Conservation (phyloP, 2,888 invertebrate genomes). For the Pollenia amentaria region DNA sequence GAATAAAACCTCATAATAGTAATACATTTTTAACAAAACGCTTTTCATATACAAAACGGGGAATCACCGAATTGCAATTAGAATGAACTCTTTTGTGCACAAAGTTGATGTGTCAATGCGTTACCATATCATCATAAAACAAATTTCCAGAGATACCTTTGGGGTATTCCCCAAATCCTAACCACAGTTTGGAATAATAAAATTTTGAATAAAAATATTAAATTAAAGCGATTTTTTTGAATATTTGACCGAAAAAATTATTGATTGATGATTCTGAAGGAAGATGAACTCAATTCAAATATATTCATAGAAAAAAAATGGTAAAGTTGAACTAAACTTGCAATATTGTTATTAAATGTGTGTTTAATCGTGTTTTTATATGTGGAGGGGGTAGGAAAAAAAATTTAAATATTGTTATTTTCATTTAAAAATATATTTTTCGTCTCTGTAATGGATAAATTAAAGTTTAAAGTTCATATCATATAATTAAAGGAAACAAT, state of each 20-base stretch:
- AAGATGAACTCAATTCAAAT: slow-evolving; percentile 12
- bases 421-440: too few species aligned
- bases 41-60: slow-evolving; percentile 18
- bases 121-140: slow-evolving; percentile 19
- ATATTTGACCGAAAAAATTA: slow-evolving; percentile 23
- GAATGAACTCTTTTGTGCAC: slow-evolving; percentile 7
- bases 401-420: background rate
- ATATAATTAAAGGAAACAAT: too few species aligned
- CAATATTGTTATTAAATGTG: slow-evolving; percentile 13
- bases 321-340: slow-evolving; percentile 22
- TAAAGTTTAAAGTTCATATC: too few species aligned
- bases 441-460: too few species aligned
- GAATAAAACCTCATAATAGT: too few species aligned
- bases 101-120: slow-evolving; percentile 18
- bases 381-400: background rate
- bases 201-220: slow-evolving; percentile 23
- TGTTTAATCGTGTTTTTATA: slow-evolving; percentile 16
- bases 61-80: slow-evolving; percentile 15
- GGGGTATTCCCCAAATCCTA: too few species aligned
- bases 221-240: slow-evolving; percentile 20
- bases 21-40: too few species aligned
- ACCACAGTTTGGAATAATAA: slow-evolving; percentile 16
- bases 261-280: too few species aligned
- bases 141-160: too few species aligned
- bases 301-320: slow-evolving; percentile 7